Percentiles rank a stretch among this genome's conserved stretches.
Evolutionary conservation across 2,888 invertebrate genomes (phyloP).

Genomic region (Melinopterus prodromus): DNA sequence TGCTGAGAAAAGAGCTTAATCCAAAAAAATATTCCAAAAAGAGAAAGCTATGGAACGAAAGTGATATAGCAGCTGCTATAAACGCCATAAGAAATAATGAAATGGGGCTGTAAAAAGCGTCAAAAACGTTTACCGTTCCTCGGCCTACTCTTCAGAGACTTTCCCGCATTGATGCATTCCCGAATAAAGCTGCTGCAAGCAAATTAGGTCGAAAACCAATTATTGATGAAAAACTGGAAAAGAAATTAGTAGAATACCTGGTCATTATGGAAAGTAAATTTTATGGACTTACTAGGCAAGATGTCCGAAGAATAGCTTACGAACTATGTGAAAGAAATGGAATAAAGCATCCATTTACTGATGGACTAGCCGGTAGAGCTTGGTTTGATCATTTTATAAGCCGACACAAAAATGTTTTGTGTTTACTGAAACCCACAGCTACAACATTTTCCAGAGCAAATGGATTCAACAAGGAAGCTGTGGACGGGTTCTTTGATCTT

Average conservation of each 20-base stretch:
- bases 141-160: conserved; percentile 31
- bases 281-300: conserved; percentile 47
- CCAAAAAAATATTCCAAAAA: no score
- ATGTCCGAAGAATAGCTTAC: conserved; percentile 45
- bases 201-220: conserved; percentile 39
- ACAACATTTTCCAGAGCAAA: conserved; percentile 42
- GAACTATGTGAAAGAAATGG: conserved; percentile 36
- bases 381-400: conserved; percentile 44
- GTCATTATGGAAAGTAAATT: conserved; percentile 43
- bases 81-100: no score
- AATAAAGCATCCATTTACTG: conserved; percentile 18
- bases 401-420: conserved; percentile 40
- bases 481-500: conserved; percentile 44
- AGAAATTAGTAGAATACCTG: conserved; percentile 40
- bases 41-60: neutral
- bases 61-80: no score
- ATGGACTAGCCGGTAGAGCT: conserved; percentile 35
- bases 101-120: conserved; percentile 28
- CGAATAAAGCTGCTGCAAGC: conserved; percentile 6
- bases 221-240: conserved; percentile 43
- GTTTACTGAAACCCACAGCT: conserved; percentile 41
- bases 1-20: no score
- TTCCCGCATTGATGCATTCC: neutral
- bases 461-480: conserved; percentile 40
- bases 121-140: conserved; percentile 24